A percentile compares a stretch with the other conserved stretches of the same genome.
Conservation (phyloP, 1,140 invertebrate genomes). For the Hetaerina americana region DNA sequence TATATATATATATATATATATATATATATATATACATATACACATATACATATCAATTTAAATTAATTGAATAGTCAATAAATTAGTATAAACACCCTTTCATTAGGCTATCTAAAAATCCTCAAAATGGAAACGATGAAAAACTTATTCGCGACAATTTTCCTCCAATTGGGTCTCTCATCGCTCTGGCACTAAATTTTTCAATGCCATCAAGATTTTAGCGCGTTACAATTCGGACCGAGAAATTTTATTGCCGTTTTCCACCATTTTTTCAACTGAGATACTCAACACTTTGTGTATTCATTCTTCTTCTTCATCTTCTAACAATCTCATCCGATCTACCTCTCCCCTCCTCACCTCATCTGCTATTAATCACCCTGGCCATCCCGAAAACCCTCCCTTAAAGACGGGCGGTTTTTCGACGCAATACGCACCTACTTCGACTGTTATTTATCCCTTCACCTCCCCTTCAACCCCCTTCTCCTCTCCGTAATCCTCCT, state of each 20-base stretch:
- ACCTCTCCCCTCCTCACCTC: no score
- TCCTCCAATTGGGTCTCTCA: neutral
- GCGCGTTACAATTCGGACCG: neutral
- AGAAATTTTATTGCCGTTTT: slow-evolving; percentile 27
- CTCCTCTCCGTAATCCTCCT: slow-evolving; percentile 10
- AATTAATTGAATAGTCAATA: no score
- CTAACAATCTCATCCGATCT: neutral
- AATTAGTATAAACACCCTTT: no score
- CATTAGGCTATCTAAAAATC: no score
- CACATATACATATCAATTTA: no score
- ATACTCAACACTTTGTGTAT: neutral
- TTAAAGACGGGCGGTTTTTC: neutral
- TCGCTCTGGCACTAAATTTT: no score
- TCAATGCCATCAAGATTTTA: neutral
- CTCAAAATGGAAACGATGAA: no score
- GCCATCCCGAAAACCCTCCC: neutral
- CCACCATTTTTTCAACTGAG: slow-evolving; percentile 14
- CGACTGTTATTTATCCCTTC: neutral
- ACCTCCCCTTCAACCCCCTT: slow-evolving; percentile 16
- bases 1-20: no score
- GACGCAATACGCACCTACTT: slow-evolving; percentile 12
- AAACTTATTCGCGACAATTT: neutral
- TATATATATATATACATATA: no score
- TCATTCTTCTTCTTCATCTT: neutral
- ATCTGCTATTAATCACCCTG: neutral